Evolutionary conservation across 2,797 vertebrate genomes (phyloP), one percentile per base, ranked within the genome.

Genomic region (Acestrorhynchus altus): DNA sequence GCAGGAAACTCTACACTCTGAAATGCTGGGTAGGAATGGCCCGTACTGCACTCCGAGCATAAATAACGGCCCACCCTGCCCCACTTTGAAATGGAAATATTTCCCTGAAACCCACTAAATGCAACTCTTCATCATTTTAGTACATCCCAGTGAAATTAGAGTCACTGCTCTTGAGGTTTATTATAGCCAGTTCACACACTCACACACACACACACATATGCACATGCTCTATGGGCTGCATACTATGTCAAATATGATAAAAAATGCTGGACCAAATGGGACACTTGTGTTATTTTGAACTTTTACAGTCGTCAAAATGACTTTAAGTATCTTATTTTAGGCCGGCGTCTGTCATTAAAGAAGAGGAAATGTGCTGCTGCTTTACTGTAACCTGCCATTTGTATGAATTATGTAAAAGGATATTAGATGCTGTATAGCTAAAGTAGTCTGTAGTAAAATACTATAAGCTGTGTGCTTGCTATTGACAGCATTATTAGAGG

Each of bases 1-100:
- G n/a, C 26, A 72, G 79, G 81, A 81, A 79, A 80, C 42, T 46
- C 2, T n/a, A 78, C 39, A 77, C 77, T 74, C 70, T 70, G 70
- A 76, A 81, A 81, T 72, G 8, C 28, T 59, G 66, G 76, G 69
- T 76, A 40, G 57, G 46, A 74, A 66, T 79, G 73, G 65, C 68
- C 64, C 8, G 67, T 61, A 52, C 68, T 70, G 26, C 44, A 79
- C 47, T 74, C 11, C 4, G 61, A 31, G 61, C 66, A 77, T 79
- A 77, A 85, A 83, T 77, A 83, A 77, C 9, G 22, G 81, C 71
- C 66, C 8, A 15, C 68, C 64, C 64, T 72, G 47, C 26, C 56
- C 70, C 60, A 31, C 77, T 81, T 81, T 71, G 67, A 78, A 74
- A 72, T 79, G 79, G 77, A 81, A 79, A 84, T 79, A 49, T 72